phyloP scores from a whole-genome alignment of 2,797 vertebrate species.

The Neopelma chrysocephalum region DNA sequence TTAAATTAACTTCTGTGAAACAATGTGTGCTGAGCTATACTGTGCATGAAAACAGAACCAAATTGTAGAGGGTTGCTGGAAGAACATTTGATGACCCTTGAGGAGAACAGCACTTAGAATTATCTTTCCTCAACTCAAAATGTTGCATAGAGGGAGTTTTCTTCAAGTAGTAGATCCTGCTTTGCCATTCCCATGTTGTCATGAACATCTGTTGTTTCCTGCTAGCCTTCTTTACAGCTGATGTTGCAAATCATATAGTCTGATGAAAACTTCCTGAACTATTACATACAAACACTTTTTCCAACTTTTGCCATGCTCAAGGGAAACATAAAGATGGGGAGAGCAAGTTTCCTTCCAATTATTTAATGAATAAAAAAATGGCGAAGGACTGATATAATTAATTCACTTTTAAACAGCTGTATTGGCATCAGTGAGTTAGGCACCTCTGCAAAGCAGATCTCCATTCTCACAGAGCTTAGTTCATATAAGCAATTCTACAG shows the following conservation, averaged over 20 bases:
- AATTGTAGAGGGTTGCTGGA: neutral
- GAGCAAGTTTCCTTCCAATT: neutral
- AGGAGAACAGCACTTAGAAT: neutral
- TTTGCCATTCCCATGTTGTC: neutral
- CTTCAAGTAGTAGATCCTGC: neutral
- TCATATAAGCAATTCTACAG: neutral
- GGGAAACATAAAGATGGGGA: neutral
- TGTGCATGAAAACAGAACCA: neutral
- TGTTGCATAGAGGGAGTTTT: neutral
- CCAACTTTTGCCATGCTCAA: neutral
- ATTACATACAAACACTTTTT: neutral
- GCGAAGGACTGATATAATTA: neutral
- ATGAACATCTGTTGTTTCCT: neutral
- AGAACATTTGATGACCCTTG: neutral
- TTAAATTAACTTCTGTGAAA: neutral
- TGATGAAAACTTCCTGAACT: neutral
- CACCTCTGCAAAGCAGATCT: neutral
- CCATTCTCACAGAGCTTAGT: neutral
- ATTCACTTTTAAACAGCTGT: neutral
- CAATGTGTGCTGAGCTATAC: neutral
- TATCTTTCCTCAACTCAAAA: neutral
- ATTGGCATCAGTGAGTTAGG: neutral
- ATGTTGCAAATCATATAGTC: neutral
- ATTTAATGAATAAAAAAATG: neutral
- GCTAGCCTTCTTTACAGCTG: neutral